Base-by-base conservation (phyloP, 2,797 vertebrate genomes). In the Mareca strepera region DNA sequence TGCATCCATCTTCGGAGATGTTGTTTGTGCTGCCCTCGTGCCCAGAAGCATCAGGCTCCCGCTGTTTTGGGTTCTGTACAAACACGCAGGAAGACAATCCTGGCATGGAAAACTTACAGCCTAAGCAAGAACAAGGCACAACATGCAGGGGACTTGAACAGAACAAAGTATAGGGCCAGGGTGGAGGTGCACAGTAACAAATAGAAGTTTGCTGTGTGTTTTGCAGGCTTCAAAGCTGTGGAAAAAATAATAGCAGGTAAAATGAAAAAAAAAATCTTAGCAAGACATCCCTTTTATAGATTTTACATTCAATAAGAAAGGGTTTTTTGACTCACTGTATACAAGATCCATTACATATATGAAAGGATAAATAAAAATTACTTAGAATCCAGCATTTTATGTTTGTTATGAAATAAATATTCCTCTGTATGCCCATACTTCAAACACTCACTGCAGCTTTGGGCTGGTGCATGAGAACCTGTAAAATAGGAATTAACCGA, bases 341-440 rank as follows among this genome's bases (percentile, higher is more conserved):
- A 28, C 9, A 33, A 33, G 29, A 59, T 43, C 76, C 41, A 44
- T 29, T 29, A 11, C 43, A 25, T 1, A 0, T 8, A 31, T 1
- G 33, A 82, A 76, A 55, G 50, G 63, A 58, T 41, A 67, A 59
- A 70, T 23, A 50, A 7, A 28, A 79, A n/a, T 7, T 26, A 17
- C 37, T 88, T 17, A 29, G n/a, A 82, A 68, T 29, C 4, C 60
- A 80, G 37, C 8, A 6, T 39, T 67, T 43, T 17, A 11, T 23
- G 52, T 25, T 50, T 50, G 48, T 50, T 50, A 50, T 50, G 23
- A 29, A 85, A 46, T n/a, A 77, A 82, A 50, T 4, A 59, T 4
- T 59, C 23, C 59, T 73, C 46, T 46, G 31, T 6, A 18, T 0
- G 3, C 3, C 58, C 12, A 0, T 1, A 31, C 62, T 67, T 53